A percentile compares a stretch with the other conserved stretches of the same genome.
These are phyloP conservation scores for Hydractinia symbiolongicarpus DNA, from an alignment of 30 jellyfish, hydroid and myxozoan species.

Conservation along the genomic window DNA sequence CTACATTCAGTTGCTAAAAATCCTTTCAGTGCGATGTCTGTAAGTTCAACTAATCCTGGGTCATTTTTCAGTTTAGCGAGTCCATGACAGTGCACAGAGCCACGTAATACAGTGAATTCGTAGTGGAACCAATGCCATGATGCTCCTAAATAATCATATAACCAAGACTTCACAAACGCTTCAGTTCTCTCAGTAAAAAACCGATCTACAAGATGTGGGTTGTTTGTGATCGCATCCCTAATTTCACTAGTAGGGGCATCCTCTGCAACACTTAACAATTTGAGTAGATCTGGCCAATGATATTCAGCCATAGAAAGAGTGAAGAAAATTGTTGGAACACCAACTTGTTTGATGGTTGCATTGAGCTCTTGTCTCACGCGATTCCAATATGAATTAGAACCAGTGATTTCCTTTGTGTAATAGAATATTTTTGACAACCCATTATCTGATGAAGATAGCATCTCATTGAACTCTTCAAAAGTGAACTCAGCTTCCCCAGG, in stretches of 20 bases:
- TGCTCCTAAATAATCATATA: slow-evolving; percentile 48
- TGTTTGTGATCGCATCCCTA: background rate
- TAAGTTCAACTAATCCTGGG: slow-evolving; percentile 40
- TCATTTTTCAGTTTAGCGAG: slow-evolving; percentile 38
- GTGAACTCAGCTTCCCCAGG: slow-evolving; percentile 27
- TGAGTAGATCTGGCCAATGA: slow-evolving; percentile 27
- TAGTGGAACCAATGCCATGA: slow-evolving; percentile 46
- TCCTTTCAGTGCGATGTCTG: slow-evolving; percentile 38
- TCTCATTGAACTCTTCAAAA: slow-evolving; percentile 27
- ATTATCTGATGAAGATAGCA: slow-evolving; percentile 26
- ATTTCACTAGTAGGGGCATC: background rate
- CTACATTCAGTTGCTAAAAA: slow-evolving; percentile 22
- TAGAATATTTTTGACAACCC: slow-evolving; percentile 23
- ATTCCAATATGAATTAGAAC: slow-evolving; percentile 47
- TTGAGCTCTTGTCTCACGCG: slow-evolving; percentile 5
- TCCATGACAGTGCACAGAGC: slow-evolving; percentile 44
- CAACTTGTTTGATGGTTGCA: slow-evolving; percentile 33
- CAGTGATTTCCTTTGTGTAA: slow-evolving; percentile 38
- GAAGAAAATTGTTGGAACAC: slow-evolving; percentile 38
- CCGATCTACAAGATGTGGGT: slow-evolving; percentile 33
- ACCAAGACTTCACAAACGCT: slow-evolving; percentile 40
- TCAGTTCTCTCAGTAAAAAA: slow-evolving; percentile 39
- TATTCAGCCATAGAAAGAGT: slow-evolving; percentile 24
- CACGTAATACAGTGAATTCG: slow-evolving; percentile 32
- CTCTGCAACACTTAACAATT: background rate